Evolutionary conservation across 2,797 vertebrate genomes (phyloP).

Genomic region (Parotocinclus haroldoi): DNA sequence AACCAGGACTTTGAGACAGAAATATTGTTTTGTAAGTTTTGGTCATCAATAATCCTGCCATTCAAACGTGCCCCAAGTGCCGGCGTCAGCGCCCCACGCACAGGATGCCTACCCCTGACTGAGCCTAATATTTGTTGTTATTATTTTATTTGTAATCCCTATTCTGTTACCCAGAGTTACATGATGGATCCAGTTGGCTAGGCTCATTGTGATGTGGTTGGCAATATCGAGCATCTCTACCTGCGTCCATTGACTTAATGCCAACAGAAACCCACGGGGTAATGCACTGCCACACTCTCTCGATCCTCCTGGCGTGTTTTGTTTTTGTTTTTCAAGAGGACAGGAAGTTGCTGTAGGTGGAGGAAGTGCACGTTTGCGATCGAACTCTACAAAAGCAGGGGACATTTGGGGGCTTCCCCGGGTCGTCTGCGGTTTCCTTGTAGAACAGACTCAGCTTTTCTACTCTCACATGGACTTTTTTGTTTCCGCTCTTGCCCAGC

Average conservation of each 20-base stretch:
- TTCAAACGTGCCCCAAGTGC: too few species aligned
- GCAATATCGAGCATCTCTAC: background rate
- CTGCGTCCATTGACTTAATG: background rate
- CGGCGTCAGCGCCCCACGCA: background rate
- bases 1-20: too few species aligned
- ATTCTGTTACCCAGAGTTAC: background rate
- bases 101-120: background rate
- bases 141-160: too few species aligned
- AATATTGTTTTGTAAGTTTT: too few species aligned
- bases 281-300: background rate
- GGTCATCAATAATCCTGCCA: too few species aligned
- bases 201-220: too few species aligned
- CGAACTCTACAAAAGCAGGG: background rate
- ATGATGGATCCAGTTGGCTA: too few species aligned
- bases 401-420: slow-evolving; percentile 32
- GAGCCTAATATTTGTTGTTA: too few species aligned
- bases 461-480: background rate
- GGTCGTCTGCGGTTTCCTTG: slow-evolving; percentile 18
- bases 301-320: background rate
- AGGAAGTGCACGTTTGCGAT: slow-evolving; percentile 22
- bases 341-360: slow-evolving; percentile 11
- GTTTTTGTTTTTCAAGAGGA: background rate
- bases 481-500: too few species aligned
- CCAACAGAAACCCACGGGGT: background rate
- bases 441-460: slow-evolving; percentile 3